Conservation (phyloP, 2,797 vertebrate species). For the Bufotes viridis region DNA sequence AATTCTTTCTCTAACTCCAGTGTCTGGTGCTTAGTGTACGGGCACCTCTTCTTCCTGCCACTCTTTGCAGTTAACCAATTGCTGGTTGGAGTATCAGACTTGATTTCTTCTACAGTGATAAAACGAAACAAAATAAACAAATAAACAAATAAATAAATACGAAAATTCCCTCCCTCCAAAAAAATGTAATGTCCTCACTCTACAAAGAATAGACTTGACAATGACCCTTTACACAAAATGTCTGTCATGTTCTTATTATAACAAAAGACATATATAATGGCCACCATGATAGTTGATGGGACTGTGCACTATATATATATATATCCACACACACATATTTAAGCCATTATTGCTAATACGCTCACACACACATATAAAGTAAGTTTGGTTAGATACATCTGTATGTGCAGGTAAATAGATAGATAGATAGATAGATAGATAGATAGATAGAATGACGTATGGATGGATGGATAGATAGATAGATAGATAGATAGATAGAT, state of each 20-base stretch:
- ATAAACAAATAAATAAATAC: conserved; percentile 68
- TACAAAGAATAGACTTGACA: conserved; percentile 77
- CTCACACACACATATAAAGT: too few species aligned
- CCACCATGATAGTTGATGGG: neutral
- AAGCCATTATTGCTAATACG: too few species aligned
- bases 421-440: neutral
- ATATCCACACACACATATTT: neutral
- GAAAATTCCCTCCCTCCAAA: conserved; percentile 59
- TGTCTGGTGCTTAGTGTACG: conserved; percentile 99
- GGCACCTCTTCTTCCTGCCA: conserved; percentile 98
- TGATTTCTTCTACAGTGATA: conserved; percentile 89
- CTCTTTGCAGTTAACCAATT: conserved; percentile 99
- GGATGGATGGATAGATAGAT: neutral
- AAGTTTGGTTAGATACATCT: neutral
- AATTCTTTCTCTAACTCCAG: conserved; percentile 99
- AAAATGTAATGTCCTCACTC: conserved; percentile 68
- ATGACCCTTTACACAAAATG: conserved; percentile 75
- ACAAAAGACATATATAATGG: neutral
- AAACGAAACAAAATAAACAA: conserved; percentile 63
- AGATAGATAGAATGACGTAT: neutral
- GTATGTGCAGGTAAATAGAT: neutral
- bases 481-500: neutral
- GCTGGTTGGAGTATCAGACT: conserved; percentile 89
- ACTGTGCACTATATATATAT: neutral
- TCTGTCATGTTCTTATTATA: conserved; percentile 64